Evolutionary conservation across 2,888 invertebrate species (phyloP).

Genomic region (Ischnura elegans): DNA sequence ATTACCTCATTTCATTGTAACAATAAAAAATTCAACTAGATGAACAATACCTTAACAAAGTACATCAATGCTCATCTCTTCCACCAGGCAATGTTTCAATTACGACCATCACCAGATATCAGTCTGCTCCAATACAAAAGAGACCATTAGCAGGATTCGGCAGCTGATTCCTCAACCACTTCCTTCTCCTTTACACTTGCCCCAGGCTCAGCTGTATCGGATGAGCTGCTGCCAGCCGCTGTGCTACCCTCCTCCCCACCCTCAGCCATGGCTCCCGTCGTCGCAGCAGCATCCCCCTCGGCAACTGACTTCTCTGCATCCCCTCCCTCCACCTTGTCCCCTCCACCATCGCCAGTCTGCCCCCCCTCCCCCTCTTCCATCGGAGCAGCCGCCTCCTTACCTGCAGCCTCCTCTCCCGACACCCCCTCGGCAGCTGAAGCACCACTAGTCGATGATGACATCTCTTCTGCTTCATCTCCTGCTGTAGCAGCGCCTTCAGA

Average conservation of each 20-base stretch:
- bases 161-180: neutral
- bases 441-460: neutral
- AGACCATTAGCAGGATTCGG: neutral
- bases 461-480: slow-evolving; percentile 73
- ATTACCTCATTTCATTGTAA: neutral
- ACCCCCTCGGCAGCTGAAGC: neutral
- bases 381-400: neutral
- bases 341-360: neutral
- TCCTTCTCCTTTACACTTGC: neutral
- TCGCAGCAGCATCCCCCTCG: neutral
- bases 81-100: neutral
- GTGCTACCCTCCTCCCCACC: neutral
- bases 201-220: too few relatives aligned
- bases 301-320: neutral
- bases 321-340: neutral
- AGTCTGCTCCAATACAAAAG: neutral
- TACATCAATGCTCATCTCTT: slow-evolving; percentile 36
- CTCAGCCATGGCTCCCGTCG: neutral
- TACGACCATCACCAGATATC: neutral
- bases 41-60: slow-evolving; percentile 36
- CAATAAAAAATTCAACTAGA: slow-evolving; percentile 45
- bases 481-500: slow-evolving; percentile 79
- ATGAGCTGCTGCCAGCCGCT: neutral
- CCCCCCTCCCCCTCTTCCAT: neutral
- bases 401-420: neutral